Conservation (phyloP, 64 coral and sea anemone genomes). For the Anthopleura sola region DNA sequence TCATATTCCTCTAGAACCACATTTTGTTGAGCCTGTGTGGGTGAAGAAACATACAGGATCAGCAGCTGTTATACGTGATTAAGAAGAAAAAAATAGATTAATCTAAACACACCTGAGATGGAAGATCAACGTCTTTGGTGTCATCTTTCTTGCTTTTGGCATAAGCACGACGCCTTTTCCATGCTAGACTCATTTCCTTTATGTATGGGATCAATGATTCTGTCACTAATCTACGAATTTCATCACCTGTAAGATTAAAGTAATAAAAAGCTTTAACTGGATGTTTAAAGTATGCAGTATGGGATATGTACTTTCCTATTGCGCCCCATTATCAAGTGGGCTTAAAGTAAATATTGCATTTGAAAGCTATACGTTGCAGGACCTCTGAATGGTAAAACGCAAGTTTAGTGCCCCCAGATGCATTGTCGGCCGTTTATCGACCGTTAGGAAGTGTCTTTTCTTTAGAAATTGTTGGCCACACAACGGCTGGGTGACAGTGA, state of each 20-base stretch:
- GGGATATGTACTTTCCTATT: not conserved
- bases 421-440: too few relatives aligned
- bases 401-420: too few relatives aligned
- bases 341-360: too few relatives aligned
- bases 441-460: too few relatives aligned
- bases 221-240: slow-evolving; percentile 90
- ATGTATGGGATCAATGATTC: slow-evolving; percentile 88
- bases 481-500: too few relatives aligned
- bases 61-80: not conserved
- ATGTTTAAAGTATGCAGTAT: not conserved
- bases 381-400: too few relatives aligned
- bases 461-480: too few relatives aligned
- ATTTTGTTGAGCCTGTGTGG: slow-evolving; percentile 66
- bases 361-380: too few relatives aligned
- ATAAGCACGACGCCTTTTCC: slow-evolving; percentile 73
- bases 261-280: too few relatives aligned
- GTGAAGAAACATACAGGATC: not conserved
- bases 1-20: slow-evolving; percentile 92
- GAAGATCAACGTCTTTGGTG: slow-evolving; percentile 24
- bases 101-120: slow-evolving; percentile 54
- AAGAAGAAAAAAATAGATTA: not conserved
- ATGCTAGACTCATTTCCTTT: slow-evolving; percentile 70
- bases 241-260: slow-evolving; percentile 66
- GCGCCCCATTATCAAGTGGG: too few relatives aligned
- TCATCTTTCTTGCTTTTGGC: slow-evolving; percentile 77